A percentile compares a stretch with the other conserved stretches of the same genome.
These are phyloP conservation scores for Anodontia alba DNA, from an alignment of 2,888 invertebrate species.

Conservation along the genomic window DNA sequence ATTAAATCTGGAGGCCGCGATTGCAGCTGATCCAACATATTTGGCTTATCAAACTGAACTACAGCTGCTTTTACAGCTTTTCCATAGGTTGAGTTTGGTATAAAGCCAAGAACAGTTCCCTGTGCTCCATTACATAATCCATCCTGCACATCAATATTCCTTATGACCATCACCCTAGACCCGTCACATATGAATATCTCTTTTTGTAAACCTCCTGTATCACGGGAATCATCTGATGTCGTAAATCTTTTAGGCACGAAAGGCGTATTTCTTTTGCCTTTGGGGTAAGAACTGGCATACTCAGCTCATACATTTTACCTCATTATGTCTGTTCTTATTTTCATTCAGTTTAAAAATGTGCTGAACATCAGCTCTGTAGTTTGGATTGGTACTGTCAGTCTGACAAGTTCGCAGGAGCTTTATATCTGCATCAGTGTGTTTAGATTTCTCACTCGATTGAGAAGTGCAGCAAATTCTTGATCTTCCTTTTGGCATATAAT, in stretches of 20 bases:
- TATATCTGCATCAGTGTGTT: slow-evolving; percentile 5
- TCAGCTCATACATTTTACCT: not conserved
- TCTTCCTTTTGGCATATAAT: slow-evolving; percentile 13
- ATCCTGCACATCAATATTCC: slow-evolving; percentile 28
- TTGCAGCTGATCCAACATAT: not conserved
- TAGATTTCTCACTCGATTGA: slow-evolving; percentile 4
- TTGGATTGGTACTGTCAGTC: not conserved
- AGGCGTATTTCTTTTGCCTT: slow-evolving; percentile 18
- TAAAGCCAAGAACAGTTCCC: slow-evolving; percentile 3
- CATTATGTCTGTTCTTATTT: slow-evolving; percentile 8
- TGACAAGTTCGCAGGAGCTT: not conserved
- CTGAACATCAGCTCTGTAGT: not conserved
- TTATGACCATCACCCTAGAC: slow-evolving; percentile 19
- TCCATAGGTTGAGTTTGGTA: not conserved
- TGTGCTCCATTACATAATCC: slow-evolving; percentile 21
- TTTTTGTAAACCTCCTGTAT: slow-evolving; percentile 19
- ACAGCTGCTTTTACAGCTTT: not conserved
- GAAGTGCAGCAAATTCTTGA: slow-evolving; percentile 1
- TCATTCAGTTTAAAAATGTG: slow-evolving; percentile 18
- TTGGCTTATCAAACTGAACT: slow-evolving; percentile 10
- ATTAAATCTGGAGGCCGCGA: slow-evolving; percentile 10
- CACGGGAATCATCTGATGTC: not conserved
- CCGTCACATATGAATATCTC: not conserved
- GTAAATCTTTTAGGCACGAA: not conserved
- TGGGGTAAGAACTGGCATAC: not conserved